A percentile compares a stretch with the other conserved stretches of the same genome.
These are phyloP conservation scores for Brachypterus glaber DNA, from an alignment of 2,888 invertebrate species.

Conservation along the genomic window DNA sequence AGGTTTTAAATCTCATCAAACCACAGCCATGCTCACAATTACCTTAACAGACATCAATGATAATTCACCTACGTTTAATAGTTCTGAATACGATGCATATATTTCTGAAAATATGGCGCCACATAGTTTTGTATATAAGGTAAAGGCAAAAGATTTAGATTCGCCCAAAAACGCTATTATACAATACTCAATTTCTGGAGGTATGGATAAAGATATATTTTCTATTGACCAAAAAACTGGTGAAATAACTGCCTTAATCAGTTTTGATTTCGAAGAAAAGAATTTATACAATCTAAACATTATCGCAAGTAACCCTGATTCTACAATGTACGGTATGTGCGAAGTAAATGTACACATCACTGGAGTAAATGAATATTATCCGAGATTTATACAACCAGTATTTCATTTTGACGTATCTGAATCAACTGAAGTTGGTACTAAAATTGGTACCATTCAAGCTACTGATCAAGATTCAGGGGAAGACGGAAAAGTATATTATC, in stretches of 20 bases:
- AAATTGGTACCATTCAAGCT: constrained; percentile 78
- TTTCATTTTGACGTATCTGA: constrained; percentile 91
- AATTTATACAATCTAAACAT: constrained; percentile 65
- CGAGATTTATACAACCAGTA: constrained; percentile 78
- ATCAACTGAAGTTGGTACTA: constrained; percentile 75
- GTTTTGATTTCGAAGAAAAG: constrained; percentile 83
- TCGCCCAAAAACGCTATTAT: constrained; percentile 80
- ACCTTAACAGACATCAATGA: constrained; percentile 89
- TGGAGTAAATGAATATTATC: constrained; percentile 82
- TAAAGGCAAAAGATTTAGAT: constrained; percentile 74
- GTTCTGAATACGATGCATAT: constrained; percentile 64
- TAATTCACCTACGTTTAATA: constrained; percentile 80
- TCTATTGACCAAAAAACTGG: constrained; percentile 69
- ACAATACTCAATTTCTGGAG: constrained; percentile 71
- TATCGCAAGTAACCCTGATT: constrained; percentile 79
- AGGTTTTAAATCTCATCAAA: constrained; percentile 67
- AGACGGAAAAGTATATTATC: constrained; percentile 80
- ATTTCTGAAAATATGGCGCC: constrained; percentile 74
- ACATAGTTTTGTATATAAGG: constrained; percentile 63
- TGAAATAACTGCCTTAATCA: constrained; percentile 60
- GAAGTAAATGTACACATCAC: constrained; percentile 66
- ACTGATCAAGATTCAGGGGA: constrained; percentile 82
- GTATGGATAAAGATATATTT: constrained; percentile 65
- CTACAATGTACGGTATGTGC: constrained; percentile 66
- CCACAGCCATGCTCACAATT: constrained; percentile 74